Evolutionary conservation across 2,888 invertebrate genomes (phyloP).

Genomic region (Melinaea menophilus): DNA sequence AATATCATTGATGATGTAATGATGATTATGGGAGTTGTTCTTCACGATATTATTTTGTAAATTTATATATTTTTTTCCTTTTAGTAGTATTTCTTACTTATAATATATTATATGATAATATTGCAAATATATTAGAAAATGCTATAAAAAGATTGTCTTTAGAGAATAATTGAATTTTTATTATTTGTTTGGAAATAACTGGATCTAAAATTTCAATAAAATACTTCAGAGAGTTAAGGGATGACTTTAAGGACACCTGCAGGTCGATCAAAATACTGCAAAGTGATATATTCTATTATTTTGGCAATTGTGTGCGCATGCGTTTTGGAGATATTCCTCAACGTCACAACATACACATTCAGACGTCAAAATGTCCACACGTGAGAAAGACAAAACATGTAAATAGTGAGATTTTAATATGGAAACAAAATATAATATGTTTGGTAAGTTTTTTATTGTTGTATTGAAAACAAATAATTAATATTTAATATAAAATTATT

Average conservation of each 20-base stretch:
- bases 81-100: no score
- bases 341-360: constrained; percentile 40
- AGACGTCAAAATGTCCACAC: constrained; percentile 33
- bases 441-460: constrained; percentile 14
- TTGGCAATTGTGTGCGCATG: constrained; percentile 47
- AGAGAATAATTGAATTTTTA: no score
- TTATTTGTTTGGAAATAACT: no score
- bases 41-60: no score
- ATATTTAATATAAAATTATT: not conserved
- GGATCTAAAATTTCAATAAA: no score
- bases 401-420: constrained; percentile 19
- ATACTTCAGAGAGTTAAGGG: not conserved
- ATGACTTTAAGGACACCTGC: not conserved
- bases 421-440: constrained; percentile 9
- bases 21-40: no score
- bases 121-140: no score
- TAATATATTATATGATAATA: no score
- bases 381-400: constrained; percentile 21
- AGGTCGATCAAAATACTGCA: constrained; percentile 68
- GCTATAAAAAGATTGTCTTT: no score
- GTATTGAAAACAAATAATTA: no score
- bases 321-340: constrained; percentile 27
- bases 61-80: no score
- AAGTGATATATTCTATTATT: constrained; percentile 35
- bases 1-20: no score